Percentiles rank a stretch among this genome's conserved stretches.
phyloP scores from a whole-genome alignment of 2,797 vertebrate genomes.

The Delichon dasypus region DNA sequence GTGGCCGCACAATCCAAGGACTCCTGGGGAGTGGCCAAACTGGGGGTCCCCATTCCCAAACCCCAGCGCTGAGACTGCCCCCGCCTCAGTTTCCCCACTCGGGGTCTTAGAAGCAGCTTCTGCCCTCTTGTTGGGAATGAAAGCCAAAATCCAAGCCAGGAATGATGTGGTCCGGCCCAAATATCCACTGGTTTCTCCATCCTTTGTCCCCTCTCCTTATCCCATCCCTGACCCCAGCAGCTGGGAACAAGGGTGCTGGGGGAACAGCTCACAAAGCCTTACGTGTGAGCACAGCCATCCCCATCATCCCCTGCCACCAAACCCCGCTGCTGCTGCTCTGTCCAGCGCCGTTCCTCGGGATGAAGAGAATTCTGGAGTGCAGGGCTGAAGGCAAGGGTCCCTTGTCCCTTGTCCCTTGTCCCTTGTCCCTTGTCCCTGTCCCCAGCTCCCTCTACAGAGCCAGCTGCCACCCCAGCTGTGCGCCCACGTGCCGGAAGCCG shows the following conservation, averaged over 20 bases:
- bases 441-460: neutral
- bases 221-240: neutral
- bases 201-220: neutral
- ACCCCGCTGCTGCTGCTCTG: accelerated
- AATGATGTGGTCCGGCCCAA: neutral
- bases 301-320: neutral
- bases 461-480: neutral
- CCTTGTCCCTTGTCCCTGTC: neutral
- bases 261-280: neutral
- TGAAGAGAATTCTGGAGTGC: accelerated
- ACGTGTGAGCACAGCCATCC: neutral
- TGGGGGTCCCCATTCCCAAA: neutral
- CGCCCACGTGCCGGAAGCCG: neutral
- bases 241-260: neutral
- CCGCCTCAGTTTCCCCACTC: neutral
- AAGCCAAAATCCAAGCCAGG: neutral
- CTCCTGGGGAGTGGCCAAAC: neutral
- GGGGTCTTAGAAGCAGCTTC: neutral
- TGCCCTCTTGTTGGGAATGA: neutral
- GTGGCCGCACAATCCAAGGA: neutral
- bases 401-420: neutral
- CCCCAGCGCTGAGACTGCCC: neutral
- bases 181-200: neutral
- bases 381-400: neutral
- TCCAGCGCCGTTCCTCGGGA: neutral